Evolutionary conservation across 2,797 vertebrate species (phyloP).

Genomic region (Cryptoblepharus egeriae): DNA sequence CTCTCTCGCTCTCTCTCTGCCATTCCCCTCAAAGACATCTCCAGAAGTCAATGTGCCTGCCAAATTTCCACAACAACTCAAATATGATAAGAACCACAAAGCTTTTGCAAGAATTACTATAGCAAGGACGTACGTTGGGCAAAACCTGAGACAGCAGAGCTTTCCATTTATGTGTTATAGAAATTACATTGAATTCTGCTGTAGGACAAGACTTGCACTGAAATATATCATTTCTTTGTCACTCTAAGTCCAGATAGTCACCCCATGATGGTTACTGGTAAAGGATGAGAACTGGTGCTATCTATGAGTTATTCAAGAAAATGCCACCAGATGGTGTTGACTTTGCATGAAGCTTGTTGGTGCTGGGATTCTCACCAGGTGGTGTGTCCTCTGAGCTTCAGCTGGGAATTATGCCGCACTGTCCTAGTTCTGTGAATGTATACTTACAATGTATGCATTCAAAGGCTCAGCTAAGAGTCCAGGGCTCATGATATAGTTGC

Average conservation of each 20-base stretch:
- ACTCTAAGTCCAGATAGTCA: not conserved
- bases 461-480: not conserved
- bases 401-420: not conserved
- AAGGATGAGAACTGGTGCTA: not conserved
- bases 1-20: not conserved
- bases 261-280: not conserved
- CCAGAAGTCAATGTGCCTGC: not conserved
- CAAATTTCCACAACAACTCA: not conserved
- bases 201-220: not conserved
- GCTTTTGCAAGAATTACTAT: not conserved
- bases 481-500: too few species aligned
- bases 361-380: not conserved
- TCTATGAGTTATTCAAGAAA: not conserved
- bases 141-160: not conserved
- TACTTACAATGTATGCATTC: not conserved
- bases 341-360: accelerated
- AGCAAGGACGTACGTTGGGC: not conserved
- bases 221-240: slow-evolving; percentile 1
- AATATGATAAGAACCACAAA: not conserved
- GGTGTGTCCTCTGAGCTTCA: not conserved
- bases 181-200: not conserved
- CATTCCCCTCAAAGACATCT: not conserved
- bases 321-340: accelerated
- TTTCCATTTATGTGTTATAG: not conserved
- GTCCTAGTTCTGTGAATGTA: not conserved